These are phyloP conservation scores for Masticophis lateralis DNA, from an alignment of 2,797 vertebrate species.

Conservation along the genomic window DNA sequence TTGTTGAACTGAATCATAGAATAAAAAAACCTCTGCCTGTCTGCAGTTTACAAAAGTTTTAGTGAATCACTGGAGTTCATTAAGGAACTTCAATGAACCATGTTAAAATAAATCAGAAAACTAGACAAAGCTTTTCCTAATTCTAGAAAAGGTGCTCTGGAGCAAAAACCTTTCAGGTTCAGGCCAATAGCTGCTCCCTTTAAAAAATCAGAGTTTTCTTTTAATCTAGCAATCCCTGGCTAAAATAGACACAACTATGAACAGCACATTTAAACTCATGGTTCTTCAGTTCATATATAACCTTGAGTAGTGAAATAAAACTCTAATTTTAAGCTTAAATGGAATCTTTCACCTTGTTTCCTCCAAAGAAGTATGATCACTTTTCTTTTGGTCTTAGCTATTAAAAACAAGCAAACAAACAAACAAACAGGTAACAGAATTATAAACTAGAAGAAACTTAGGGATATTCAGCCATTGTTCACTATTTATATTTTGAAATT, in stretches of 20 bases:
- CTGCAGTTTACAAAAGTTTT: slow-evolving; percentile 11
- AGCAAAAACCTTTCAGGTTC: accelerated
- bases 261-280: background rate
- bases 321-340: background rate
- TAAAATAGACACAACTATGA: background rate
- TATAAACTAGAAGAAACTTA: background rate
- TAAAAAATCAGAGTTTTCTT: background rate
- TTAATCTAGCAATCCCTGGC: background rate
- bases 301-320: too few species aligned
- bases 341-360: background rate
- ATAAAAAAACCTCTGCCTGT: background rate
- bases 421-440: too few species aligned
- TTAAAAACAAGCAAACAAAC: background rate
- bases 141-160: background rate
- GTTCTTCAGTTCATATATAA: background rate
- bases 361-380: background rate
- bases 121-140: background rate
- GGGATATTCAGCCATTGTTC: background rate
- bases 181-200: accelerated
- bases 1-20: background rate
- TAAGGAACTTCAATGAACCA: background rate
- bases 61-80: slow-evolving; percentile 19
- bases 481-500: background rate
- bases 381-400: background rate
- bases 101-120: slow-evolving; percentile 13